Conservation (phyloP, 2,888 invertebrate species). For the Rhagophthalmus giganteus region DNA sequence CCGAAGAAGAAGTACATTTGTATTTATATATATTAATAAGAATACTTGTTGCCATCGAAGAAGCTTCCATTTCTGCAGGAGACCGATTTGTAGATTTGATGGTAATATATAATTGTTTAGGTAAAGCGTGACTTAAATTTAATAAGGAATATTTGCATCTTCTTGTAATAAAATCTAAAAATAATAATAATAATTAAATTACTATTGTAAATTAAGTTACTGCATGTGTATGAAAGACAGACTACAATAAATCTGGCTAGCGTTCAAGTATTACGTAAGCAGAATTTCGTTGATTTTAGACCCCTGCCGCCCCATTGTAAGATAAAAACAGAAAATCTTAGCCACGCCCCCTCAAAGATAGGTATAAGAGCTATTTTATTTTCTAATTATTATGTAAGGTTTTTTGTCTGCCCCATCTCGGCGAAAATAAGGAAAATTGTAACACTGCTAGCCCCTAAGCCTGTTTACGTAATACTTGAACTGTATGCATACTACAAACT, state of each 20-base stretch:
- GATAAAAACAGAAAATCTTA: no score
- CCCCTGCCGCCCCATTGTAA: no score
- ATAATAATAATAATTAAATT: slow-evolving; percentile 8
- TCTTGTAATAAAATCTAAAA: slow-evolving; percentile 55
- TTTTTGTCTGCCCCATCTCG: no score
- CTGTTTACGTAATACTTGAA: no score
- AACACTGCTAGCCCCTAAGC: no score
- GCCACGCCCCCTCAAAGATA: no score
- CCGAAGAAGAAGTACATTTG: slow-evolving; percentile 61
- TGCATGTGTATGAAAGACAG: background rate
- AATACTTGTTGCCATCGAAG: slow-evolving; percentile 60
- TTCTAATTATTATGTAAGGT: no score
- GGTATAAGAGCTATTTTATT: no score
- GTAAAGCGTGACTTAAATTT: slow-evolving; percentile 47
- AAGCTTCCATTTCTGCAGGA: slow-evolving; percentile 62
- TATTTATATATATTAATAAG: slow-evolving; percentile 71
- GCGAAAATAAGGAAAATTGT: no score
- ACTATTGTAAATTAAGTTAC: background rate
- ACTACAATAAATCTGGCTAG: background rate
- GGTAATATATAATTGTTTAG: slow-evolving; percentile 51
- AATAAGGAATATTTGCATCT: slow-evolving; percentile 48
- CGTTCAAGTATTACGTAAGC: no score
- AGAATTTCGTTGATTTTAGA: no score
- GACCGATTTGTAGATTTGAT: slow-evolving; percentile 60
- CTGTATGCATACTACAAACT: no score